Percentiles rank a stretch among this genome's conserved stretches.
phyloP scores from a whole-genome alignment of 1,140 invertebrate genomes.

The Harpegnathos saltator region DNA sequence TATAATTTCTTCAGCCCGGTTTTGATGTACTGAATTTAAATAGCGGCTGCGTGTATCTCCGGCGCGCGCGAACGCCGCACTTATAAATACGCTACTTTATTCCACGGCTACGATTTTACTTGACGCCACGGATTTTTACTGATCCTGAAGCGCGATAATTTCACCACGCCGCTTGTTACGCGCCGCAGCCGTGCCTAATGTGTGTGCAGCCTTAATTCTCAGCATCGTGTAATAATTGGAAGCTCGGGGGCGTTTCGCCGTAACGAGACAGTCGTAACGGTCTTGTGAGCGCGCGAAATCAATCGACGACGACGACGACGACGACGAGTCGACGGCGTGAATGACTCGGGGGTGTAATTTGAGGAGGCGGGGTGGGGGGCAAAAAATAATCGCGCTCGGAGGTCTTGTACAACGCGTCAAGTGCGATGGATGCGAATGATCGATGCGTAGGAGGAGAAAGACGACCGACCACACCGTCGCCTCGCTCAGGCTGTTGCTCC shows the following conservation, averaged over 20 bases:
- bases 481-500: too few relatives aligned
- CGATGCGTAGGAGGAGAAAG: too few relatives aligned
- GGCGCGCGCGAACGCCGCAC: slow-evolving; percentile 18
- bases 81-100: slow-evolving; percentile 71
- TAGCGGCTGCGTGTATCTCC: slow-evolving; percentile 27
- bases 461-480: too few relatives aligned
- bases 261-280: too few relatives aligned
- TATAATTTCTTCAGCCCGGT: slow-evolving; percentile 80
- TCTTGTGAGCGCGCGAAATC: too few relatives aligned
- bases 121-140: slow-evolving; percentile 26
- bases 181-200: slow-evolving; percentile 7
- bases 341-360: too few relatives aligned
- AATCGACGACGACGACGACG: too few relatives aligned
- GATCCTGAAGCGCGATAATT: slow-evolving; percentile 63
- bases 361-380: too few relatives aligned
- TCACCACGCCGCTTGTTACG: slow-evolving; percentile 55
- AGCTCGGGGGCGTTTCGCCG: slow-evolving; percentile 13
- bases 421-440: too few relatives aligned
- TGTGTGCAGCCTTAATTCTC: neutral
- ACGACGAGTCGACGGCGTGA: too few relatives aligned
- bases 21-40: slow-evolving; percentile 81
- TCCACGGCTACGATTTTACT: slow-evolving; percentile 51
- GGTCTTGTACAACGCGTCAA: too few relatives aligned
- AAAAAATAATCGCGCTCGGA: too few relatives aligned
- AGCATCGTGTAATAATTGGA: neutral